Conservation (phyloP, 1,140 invertebrate genomes). For the Caenorhabditis remanei region DNA sequence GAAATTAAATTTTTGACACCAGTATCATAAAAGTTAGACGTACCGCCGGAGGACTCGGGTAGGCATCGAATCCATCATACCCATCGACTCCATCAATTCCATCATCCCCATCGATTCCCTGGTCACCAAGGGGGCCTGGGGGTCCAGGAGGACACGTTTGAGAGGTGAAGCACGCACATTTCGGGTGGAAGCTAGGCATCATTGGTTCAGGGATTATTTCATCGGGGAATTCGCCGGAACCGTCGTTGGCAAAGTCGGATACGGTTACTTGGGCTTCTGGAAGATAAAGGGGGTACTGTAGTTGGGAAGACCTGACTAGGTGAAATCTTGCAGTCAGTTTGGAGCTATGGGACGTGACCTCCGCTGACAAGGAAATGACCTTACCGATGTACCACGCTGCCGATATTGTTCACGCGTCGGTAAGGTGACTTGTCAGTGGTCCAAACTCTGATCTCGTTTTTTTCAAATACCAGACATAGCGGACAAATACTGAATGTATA, state of each 20-base stretch:
- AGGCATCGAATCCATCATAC: conserved; percentile 67
- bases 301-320: too few species aligned
- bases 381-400: too few species aligned
- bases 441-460: too few species aligned
- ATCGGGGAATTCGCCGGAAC: conserved; percentile 25
- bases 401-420: too few species aligned
- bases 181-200: conserved; percentile 16
- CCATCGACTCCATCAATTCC: conserved; percentile 69
- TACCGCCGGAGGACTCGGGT: conserved; percentile 63
- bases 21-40: conserved; percentile 66
- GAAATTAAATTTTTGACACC: neutral
- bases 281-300: neutral
- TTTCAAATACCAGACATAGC: too few species aligned
- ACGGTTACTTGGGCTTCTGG: conserved; percentile 25
- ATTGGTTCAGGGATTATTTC: conserved; percentile 1
- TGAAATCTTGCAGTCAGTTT: too few species aligned
- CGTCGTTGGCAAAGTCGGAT: neutral
- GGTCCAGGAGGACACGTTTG: conserved; percentile 69
- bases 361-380: too few species aligned
- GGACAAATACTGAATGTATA: too few species aligned
- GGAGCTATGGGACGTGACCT: too few species aligned
- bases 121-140: conserved; percentile 67
- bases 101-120: conserved; percentile 66
- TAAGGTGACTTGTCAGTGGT: too few species aligned
- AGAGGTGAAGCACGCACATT: conserved; percentile 67